These are phyloP conservation scores for Perca fluviatilis DNA, from an alignment of 2,113 vertebrate species.

Conservation along the genomic window DNA sequence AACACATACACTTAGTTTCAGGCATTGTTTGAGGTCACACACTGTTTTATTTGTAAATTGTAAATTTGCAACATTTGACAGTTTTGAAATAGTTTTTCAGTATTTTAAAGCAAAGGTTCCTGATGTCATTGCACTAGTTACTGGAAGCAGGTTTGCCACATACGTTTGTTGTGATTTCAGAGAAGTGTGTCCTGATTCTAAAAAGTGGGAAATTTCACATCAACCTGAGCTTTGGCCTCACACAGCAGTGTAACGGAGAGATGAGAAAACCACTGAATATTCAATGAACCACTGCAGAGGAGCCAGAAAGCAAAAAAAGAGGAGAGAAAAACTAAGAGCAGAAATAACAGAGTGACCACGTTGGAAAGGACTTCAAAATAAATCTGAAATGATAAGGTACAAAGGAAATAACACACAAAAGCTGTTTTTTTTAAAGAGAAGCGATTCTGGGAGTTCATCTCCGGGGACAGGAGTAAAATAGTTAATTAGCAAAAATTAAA, in stretches of 20 bases:
- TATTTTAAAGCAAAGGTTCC: not conserved
- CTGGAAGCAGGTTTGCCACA: conserved; percentile 1
- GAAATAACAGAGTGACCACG: not conserved
- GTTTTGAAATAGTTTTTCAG: not conserved
- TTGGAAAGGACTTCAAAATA: not conserved
- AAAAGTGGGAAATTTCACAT: conserved; percentile 80
- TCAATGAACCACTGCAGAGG: not conserved
- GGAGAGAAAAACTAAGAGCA: not conserved
- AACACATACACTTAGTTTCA: not conserved
- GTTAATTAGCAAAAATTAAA: conserved; percentile 43
- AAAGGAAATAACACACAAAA: not conserved
- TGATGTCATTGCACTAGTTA: conserved; percentile 10
- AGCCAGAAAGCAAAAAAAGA: not conserved
- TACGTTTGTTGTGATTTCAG: conserved; percentile 49
- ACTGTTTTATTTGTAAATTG: conserved; percentile 1
- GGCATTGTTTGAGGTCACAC: not conserved
- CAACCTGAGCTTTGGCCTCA: conserved; percentile 60
- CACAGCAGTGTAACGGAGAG: conserved; percentile 52
- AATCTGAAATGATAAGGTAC: not conserved
- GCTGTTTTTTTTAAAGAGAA: not conserved
- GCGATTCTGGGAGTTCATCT: conserved; percentile 6
- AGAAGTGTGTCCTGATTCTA: conserved; percentile 38
- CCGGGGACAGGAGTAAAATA: conserved; percentile 16
- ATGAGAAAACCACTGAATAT: conserved; percentile 36
- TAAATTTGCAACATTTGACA: not conserved